Evolutionary conservation across 2,797 vertebrate genomes (phyloP).

Genomic region (Bradypodion ventrale): DNA sequence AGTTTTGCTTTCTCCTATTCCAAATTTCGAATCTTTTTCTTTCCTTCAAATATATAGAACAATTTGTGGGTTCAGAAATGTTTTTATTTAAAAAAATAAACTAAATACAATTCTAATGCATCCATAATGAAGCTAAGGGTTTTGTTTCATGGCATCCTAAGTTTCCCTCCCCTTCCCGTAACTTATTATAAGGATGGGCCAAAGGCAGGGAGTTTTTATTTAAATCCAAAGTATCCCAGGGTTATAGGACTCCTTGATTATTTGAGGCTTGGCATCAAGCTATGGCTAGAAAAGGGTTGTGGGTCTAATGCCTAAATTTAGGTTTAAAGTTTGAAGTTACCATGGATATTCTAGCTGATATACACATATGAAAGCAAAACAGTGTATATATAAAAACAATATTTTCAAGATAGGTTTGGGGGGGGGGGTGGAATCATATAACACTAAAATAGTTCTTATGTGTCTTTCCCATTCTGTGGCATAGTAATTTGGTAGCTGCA

Average conservation of each 20-base stretch:
- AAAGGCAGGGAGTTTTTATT: constrained; percentile 14
- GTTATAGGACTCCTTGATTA: neutral
- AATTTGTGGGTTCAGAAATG: neutral
- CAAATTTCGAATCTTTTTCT: neutral
- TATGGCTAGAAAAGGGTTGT: neutral
- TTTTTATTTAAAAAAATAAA: neutral
- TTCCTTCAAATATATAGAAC: neutral
- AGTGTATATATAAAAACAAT: constrained; percentile 11
- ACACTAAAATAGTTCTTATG: rapidly evolving
- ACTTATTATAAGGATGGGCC: neutral
- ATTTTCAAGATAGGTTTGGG: neutral
- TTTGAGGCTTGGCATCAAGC: constrained; percentile 7
- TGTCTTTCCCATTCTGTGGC: neutral
- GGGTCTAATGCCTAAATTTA: neutral
- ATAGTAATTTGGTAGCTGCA: neutral
- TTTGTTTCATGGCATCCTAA: neutral
- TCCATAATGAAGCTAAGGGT: neutral
- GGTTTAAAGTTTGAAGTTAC: neutral
- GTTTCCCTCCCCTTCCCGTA: constrained; percentile 4
- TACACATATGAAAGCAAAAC: neutral
- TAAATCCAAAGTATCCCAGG: constrained; percentile 30
- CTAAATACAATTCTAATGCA: neutral
- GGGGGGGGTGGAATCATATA: constrained; percentile 3
- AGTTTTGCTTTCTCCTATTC: neutral
- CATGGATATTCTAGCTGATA: neutral